Evolutionary conservation across 2,888 invertebrate genomes (phyloP), one percentile per base, ranked within the genome.

Genomic region (Trichopoda pennipes): DNA sequence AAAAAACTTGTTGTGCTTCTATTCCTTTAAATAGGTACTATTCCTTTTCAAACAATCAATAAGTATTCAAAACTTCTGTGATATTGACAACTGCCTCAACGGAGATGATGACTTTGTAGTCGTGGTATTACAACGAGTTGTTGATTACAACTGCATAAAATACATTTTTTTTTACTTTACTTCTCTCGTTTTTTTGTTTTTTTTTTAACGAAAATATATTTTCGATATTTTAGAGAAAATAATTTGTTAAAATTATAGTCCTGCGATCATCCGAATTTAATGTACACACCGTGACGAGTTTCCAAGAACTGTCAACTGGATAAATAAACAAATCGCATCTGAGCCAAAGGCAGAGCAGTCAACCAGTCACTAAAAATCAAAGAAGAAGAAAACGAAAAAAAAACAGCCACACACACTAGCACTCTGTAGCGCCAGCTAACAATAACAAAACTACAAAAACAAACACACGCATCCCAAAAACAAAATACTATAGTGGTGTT

Each of bases 241-340:
- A 68, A 80, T 58, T 66, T 51, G 3, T 49, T 28, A 35, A 14
- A 70, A 60, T 35, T 60, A 7, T 66, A 55, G 53, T 56, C 16
- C 35, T 49, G 55, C 76, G 85, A 87, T 87, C 87, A 85, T 70
- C 85, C 87, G 85, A 85, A 81, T 85, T 80, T 85, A 87, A 88
- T 89, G 87, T 86, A 86, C 85, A 86, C 89, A 87, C 89, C 89
- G 88, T 88, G 89, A 89, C 88, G 88, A 88, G 87, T 89, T 90
- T 88, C 90, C 87, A 87, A 87, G 88, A 89, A 90, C 88, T 90
- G 89, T 87, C 89, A 88, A 87, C 86, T 87, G 86, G 85, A 88
- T 88, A 88, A 89, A 90, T 88, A 89, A 89, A 86, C 81, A 85
- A 86, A 83, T 76, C 64, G 56, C 80, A 83, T 69, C 64, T 73